phyloP scores from a whole-genome alignment of 1,140 invertebrate species.

The Halyomorpha halys region DNA sequence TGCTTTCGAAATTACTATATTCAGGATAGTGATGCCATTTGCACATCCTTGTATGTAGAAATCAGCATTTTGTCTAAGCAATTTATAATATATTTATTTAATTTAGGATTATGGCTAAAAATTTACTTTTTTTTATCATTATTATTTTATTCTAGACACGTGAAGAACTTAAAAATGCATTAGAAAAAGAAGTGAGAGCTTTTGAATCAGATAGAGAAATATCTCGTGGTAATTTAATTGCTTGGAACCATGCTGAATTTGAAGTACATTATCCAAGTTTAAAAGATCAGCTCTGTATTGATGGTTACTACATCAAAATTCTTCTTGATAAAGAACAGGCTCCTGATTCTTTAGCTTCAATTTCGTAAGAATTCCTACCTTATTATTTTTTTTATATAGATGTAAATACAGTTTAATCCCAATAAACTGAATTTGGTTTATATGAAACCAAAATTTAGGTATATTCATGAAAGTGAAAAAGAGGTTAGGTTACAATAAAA shows the following conservation, averaged over 20 bases:
- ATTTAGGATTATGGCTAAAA: too few species aligned
- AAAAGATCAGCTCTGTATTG: conserved; percentile 93
- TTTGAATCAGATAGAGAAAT: conserved; percentile 87
- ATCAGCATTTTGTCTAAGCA: too few species aligned
- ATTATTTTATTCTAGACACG: conserved; percentile 55
- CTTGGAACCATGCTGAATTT: conserved; percentile 98
- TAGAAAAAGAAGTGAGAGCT: conserved; percentile 86
- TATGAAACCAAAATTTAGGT: too few species aligned
- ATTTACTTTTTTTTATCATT: neutral
- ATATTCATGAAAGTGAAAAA: too few species aligned
- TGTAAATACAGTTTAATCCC: too few species aligned
- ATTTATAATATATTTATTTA: too few species aligned
- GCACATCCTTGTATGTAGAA: too few species aligned
- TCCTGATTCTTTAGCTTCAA: conserved; percentile 74
- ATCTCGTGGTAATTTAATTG: conserved; percentile 65
- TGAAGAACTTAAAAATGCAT: conserved; percentile 82
- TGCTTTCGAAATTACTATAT: too few species aligned
- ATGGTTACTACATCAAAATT: conserved; percentile 93
- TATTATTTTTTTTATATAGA: too few species aligned
- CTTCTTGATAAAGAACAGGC: conserved; percentile 83
- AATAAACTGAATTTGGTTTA: too few species aligned
- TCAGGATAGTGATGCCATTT: too few species aligned
- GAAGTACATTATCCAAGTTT: conserved; percentile 88
- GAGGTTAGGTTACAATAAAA: too few species aligned
- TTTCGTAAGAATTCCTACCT: conserved; percentile 55